phyloP scores from a whole-genome alignment of 2,113 vertebrate genomes.

The Lanius collurio region DNA sequence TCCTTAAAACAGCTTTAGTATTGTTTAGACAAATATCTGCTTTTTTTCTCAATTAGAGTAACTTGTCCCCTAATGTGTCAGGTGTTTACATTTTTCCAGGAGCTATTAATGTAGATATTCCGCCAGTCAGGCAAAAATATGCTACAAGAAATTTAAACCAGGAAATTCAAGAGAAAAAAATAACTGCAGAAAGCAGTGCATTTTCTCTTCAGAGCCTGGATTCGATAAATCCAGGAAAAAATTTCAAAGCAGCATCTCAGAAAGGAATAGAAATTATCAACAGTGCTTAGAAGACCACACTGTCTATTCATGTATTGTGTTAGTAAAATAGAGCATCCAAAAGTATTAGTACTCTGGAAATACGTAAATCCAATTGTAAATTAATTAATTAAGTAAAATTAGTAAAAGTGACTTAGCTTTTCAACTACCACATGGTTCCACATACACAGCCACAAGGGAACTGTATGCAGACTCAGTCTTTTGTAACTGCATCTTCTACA shows the following conservation, averaged over 20 bases:
- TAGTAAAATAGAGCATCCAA: neutral
- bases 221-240: neutral
- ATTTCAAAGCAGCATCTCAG: neutral
- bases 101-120: neutral
- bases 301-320: neutral
- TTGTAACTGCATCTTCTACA: neutral
- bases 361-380: neutral
- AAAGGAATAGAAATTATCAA: neutral
- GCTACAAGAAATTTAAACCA: neutral
- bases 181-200: neutral
- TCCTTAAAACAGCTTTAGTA: neutral
- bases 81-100: neutral
- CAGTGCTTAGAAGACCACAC: neutral
- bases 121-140: neutral
- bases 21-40: neutral
- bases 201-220: neutral
- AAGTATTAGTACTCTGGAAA: neutral
- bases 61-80: neutral
- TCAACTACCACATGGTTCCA: neutral
- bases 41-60: neutral
- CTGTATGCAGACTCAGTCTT: neutral
- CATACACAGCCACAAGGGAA: neutral
- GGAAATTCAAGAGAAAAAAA: neutral
- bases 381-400: too few relatives aligned
- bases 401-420: neutral